These are phyloP conservation scores for Scaptomyza flava DNA, from an alignment of 2,888 invertebrate species.

Conservation along the genomic window DNA sequence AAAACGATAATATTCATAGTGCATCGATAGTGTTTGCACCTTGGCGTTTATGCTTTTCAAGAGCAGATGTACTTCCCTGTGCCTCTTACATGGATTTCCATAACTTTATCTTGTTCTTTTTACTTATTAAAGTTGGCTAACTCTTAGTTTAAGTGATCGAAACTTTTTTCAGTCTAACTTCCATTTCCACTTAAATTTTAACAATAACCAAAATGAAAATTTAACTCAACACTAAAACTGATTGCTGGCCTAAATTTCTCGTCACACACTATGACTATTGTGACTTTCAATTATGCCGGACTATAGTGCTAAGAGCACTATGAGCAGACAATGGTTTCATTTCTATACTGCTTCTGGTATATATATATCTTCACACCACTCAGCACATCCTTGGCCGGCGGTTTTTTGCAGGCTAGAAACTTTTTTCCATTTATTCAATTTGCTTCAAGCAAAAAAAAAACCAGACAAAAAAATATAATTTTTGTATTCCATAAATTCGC, in stretches of 20 bases:
- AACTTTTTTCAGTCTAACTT: neutral
- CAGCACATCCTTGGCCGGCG: conserved; percentile 36
- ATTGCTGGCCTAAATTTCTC: conserved; percentile 12
- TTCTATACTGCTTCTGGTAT: neutral
- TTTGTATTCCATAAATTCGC: conserved; percentile 77
- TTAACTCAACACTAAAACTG: conserved; percentile 19
- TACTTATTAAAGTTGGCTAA: too few species aligned
- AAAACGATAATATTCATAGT: too few species aligned
- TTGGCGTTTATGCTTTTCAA: too few species aligned
- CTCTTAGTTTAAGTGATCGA: too few species aligned
- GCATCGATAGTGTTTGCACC: too few species aligned
- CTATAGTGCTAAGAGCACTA: conserved; percentile 4
- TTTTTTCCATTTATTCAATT: conserved; percentile 72
- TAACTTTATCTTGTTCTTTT: too few species aligned
- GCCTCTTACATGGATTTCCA: too few species aligned
- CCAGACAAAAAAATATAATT: conserved; percentile 31
- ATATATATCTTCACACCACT: conserved; percentile 22
- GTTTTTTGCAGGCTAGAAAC: conserved; percentile 23
- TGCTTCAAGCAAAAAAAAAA: conserved; percentile 51
- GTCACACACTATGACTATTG: conserved; percentile 12
- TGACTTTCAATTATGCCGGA: conserved; percentile 41
- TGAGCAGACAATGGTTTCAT: conserved; percentile 32
- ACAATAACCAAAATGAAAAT: conserved; percentile 1
- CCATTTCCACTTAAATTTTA: neutral
- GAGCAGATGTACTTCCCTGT: too few species aligned